Evolutionary conservation across 2,113 vertebrate species (phyloP).

Genomic region (Xenopus borealis): DNA sequence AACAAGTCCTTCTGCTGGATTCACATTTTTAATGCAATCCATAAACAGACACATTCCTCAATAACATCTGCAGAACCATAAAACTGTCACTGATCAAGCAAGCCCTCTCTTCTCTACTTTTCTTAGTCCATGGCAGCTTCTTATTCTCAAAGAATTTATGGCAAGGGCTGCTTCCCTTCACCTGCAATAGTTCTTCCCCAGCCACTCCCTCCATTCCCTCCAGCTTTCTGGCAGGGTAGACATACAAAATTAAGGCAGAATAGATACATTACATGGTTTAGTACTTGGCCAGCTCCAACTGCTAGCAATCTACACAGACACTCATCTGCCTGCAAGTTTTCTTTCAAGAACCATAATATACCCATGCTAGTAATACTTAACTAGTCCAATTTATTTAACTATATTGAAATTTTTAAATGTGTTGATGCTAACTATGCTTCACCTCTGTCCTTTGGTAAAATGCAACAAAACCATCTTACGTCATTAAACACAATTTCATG

Average conservation of each 20-base stretch:
- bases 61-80: background rate
- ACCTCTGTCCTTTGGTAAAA: no score
- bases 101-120: background rate
- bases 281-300: background rate
- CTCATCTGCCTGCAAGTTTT: background rate
- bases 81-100: background rate
- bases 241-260: background rate
- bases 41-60: background rate
- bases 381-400: no score
- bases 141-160: constrained; percentile 12
- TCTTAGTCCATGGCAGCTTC: constrained; percentile 12
- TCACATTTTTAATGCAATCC: background rate
- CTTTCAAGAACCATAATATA: no score
- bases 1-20: background rate
- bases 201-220: constrained; percentile 11
- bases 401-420: no score
- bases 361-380: no score
- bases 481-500: no score
- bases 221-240: background rate
- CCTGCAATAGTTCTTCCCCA: constrained; percentile 28
- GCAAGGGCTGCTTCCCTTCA: constrained; percentile 11
- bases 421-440: no score
- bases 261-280: background rate
- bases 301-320: background rate
- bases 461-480: no score